Evolutionary conservation across 2,888 invertebrate genomes (phyloP).

Genomic region (Phoronis australis): DNA sequence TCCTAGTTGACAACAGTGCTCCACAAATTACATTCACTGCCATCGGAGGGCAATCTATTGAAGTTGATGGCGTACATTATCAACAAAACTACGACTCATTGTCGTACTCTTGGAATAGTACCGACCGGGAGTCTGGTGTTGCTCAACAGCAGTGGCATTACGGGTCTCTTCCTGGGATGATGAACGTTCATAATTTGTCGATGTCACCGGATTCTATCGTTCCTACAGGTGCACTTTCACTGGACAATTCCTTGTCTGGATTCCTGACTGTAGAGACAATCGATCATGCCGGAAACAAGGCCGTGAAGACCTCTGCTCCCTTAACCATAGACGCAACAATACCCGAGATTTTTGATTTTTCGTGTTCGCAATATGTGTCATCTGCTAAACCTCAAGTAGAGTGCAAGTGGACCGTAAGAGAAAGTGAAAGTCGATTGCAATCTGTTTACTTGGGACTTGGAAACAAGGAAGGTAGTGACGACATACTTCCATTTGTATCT

Average conservation of each 20-base stretch:
- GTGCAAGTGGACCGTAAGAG: slow-evolving; percentile 17
- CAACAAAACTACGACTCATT: not conserved
- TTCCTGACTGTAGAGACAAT: slow-evolving; percentile 15
- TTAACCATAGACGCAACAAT: slow-evolving; percentile 19
- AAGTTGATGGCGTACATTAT: not conserved
- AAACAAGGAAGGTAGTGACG: slow-evolving; percentile 3
- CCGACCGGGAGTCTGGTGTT: not conserved
- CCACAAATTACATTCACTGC: slow-evolving; percentile 8
- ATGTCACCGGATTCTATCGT: slow-evolving; percentile 9
- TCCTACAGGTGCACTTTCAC: slow-evolving; percentile 17
- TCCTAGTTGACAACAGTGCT: slow-evolving; percentile 18
- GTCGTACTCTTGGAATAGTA: not conserved
- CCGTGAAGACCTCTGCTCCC: slow-evolving; percentile 13
- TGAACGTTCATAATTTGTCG: not conserved
- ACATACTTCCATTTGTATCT: slow-evolving; percentile 9
- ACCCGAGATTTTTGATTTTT: slow-evolving; percentile 14
- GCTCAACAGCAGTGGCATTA: not conserved
- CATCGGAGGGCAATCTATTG: too few relatives aligned
- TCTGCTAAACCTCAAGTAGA: slow-evolving; percentile 11
- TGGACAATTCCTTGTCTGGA: too few relatives aligned
- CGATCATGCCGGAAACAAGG: slow-evolving; percentile 20
- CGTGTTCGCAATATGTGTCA: slow-evolving; percentile 19
- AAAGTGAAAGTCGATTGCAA: slow-evolving; percentile 19
- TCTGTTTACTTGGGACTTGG: slow-evolving; percentile 16
- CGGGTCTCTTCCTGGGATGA: not conserved